A percentile compares a stretch with the other conserved stretches of the same genome.
These are phyloP conservation scores for Drosophila anomalata DNA, from an alignment of 2,888 invertebrate species.

Conservation along the genomic window DNA sequence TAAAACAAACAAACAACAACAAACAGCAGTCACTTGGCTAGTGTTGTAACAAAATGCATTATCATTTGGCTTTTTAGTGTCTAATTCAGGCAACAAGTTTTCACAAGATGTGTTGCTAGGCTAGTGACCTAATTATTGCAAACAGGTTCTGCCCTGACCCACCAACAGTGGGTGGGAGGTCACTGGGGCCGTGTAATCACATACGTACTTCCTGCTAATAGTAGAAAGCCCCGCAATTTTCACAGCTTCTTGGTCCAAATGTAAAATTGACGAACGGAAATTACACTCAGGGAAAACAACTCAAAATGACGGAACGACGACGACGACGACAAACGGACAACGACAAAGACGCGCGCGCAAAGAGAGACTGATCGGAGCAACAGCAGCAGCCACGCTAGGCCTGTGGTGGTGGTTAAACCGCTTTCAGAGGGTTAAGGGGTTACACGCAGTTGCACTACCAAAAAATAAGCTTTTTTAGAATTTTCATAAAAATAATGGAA, in stretches of 20 bases:
- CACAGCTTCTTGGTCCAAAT: constrained; percentile 38
- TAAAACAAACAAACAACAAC: constrained; percentile 50
- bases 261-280: not conserved
- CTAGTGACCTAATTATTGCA: constrained; percentile 36
- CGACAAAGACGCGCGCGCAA: constrained; percentile 59
- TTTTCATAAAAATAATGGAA: too few species aligned
- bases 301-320: constrained; percentile 38
- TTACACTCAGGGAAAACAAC: constrained; percentile 40
- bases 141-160: constrained; percentile 31
- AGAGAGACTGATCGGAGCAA: constrained; percentile 57
- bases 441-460: too few species aligned
- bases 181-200: constrained; percentile 31
- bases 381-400: constrained; percentile 9
- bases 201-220: constrained; percentile 28
- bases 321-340: constrained; percentile 26
- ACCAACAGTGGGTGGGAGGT: constrained; percentile 18
- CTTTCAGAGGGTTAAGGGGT: not conserved
- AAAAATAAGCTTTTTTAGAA: too few species aligned
- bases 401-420: constrained; percentile 1
- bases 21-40: constrained; percentile 18
- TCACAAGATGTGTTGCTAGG: constrained; percentile 24
- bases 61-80: constrained; percentile 38
- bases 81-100: constrained; percentile 60
- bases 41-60: constrained; percentile 61
- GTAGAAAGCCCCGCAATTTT: not conserved